Conservation (phyloP, 2,797 vertebrate genomes). For the Enoplosus armatus region DNA sequence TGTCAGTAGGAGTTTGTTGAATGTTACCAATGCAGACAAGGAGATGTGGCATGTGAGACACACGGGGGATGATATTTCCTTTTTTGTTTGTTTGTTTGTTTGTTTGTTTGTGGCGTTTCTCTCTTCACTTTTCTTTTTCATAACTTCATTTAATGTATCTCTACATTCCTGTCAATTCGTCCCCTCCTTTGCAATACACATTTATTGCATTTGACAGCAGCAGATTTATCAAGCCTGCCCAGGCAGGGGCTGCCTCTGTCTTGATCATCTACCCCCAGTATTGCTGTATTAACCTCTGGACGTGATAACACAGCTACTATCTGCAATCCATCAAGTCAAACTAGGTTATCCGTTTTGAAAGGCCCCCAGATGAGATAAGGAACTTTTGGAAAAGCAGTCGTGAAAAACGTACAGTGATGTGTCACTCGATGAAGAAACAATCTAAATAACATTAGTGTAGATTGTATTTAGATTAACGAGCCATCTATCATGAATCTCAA, state of each 20-base stretch:
- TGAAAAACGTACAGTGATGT: slow-evolving; percentile 51
- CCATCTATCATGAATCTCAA: slow-evolving; percentile 44
- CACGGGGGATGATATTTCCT: background rate
- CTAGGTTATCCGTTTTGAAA: slow-evolving; percentile 31
- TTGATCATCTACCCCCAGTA: slow-evolving; percentile 33
- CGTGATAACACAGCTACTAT: slow-evolving; percentile 38
- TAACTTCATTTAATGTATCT: background rate
- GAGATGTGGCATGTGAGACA: background rate
- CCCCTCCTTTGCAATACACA: background rate
- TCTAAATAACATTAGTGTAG: slow-evolving; percentile 48
- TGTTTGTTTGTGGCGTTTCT: background rate
- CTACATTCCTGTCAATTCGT: background rate
- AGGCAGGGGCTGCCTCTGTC: background rate
- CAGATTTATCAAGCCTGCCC: slow-evolving; percentile 5
- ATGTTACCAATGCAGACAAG: background rate
- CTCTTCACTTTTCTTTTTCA: background rate
- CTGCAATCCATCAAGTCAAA: slow-evolving; percentile 56
- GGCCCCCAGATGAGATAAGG: slow-evolving; percentile 54
- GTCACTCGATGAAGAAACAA: slow-evolving; percentile 42
- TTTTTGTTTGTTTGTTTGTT: too few species aligned
- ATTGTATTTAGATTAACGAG: slow-evolving; percentile 66
- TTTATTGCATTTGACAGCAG: slow-evolving; percentile 23
- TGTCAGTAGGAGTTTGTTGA: background rate
- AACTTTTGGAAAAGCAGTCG: slow-evolving; percentile 31
- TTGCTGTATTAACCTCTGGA: slow-evolving; percentile 37